Conservation (phyloP, 2,888 invertebrate species). For the Rhaphigaster nebulosa region DNA sequence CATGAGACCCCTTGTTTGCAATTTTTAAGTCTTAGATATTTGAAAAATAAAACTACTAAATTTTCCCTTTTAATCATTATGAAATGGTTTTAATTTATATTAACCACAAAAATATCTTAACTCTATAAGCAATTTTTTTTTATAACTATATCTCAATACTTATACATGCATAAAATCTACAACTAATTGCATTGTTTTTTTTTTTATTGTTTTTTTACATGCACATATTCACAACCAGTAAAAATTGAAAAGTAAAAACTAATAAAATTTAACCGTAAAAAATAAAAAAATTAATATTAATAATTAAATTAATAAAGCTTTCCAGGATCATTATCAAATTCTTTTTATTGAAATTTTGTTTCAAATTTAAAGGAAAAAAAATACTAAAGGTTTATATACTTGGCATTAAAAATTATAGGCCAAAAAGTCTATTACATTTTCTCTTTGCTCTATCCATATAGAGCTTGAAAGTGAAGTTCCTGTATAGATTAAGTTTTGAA, state of each 20-base stretch:
- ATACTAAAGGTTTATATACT: neutral
- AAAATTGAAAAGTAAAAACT: neutral
- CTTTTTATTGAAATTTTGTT: neutral
- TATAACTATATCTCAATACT: conserved; percentile 18
- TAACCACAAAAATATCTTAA: neutral
- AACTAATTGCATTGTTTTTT: neutral
- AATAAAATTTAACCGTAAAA: neutral
- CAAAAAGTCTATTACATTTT: conserved; percentile 4
- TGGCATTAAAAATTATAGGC: neutral
- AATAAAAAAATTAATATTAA: neutral
- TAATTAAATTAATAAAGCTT: neutral
- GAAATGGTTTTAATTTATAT: neutral
- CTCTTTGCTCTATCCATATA: neutral
- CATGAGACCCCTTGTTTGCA: neutral
- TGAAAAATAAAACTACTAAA: neutral
- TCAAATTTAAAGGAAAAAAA: neutral
- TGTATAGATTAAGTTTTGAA: neutral
- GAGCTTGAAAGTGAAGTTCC: neutral
- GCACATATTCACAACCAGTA: conserved; percentile 1
- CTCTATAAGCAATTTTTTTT: conserved; percentile 40
- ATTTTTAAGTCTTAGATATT: neutral
- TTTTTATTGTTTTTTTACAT: neutral
- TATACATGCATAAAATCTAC: conserved; percentile 41
- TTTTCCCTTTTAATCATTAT: neutral
- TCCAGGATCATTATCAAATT: neutral